These are phyloP conservation scores for Scaptomyza reducta DNA, from an alignment of 2,888 invertebrate genomes.

Conservation along the genomic window DNA sequence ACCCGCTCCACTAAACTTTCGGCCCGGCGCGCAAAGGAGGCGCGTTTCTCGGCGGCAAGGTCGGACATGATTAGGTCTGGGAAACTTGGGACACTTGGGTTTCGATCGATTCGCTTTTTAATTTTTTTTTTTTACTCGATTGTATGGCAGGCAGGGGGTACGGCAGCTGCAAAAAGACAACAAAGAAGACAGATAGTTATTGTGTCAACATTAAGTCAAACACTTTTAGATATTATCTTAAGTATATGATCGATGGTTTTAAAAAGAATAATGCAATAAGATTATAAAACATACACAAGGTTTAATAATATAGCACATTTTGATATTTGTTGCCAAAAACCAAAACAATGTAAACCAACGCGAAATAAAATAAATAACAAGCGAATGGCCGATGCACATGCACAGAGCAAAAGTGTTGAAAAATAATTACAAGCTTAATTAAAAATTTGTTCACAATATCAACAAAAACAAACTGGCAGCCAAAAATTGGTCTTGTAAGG, in stretches of 20 bases:
- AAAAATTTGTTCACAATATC: conserved; percentile 31
- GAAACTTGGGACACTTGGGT: conserved; percentile 4
- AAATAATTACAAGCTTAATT: conserved; percentile 24
- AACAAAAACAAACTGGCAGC: conserved; percentile 8
- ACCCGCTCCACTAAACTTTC: conserved; percentile 85
- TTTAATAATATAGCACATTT: not conserved
- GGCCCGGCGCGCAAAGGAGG: conserved; percentile 84
- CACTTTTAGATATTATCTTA: conserved; percentile 18
- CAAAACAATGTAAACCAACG: conserved; percentile 8
- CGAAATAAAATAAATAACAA: conserved; percentile 19
- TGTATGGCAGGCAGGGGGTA: not conserved
- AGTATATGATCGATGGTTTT: conserved; percentile 29
- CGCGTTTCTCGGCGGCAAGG: conserved; percentile 80
- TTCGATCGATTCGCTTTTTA: conserved; percentile 11
- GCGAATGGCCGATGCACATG: conserved; percentile 23
- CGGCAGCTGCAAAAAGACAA: conserved; percentile 44
- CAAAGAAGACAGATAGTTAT: not conserved
- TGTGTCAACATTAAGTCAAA: not conserved
- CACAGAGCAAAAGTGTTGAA: conserved; percentile 18
- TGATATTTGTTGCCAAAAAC: conserved; percentile 16
- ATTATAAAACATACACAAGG: too few species aligned
- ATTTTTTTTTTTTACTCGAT: not conserved
- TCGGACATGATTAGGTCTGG: conserved; percentile 68
- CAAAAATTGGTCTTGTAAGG: conserved; percentile 23
- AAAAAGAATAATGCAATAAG: not conserved